Evolutionary conservation across 2,888 invertebrate species (phyloP), one percentile per base, ranked within the genome.

Genomic region (Acholoe squamosa): DNA sequence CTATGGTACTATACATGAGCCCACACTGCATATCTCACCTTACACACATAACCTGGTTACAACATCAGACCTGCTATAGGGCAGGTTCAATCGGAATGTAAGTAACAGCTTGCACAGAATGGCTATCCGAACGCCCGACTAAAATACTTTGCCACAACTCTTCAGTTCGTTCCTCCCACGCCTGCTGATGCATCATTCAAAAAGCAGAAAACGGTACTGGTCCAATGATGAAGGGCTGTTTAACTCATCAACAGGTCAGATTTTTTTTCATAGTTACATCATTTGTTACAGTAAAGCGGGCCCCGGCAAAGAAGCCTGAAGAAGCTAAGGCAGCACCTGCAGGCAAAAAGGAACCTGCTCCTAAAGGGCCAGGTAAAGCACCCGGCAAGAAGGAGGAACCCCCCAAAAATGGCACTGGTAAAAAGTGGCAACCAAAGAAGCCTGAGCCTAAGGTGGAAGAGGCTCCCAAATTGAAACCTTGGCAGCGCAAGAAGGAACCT

Each of bases 231-330:
- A 80, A 10, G n/a, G 25, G 14, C 25, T 28, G 71, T 25, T 71
- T 22, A 14, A 22, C 14, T n/a, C 28, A 28, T 71, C 25, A 14
- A 25, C 71, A 71, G 71, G 71, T 71, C 71, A 71, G 28, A 28
- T 43, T 16, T 80, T 43, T 16, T 80, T 12, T 80, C 77, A 77
- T 80, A 80, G 80, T 54, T 86, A 19, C 86, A 54, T 86, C 54
- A 31, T 86, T 86, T 56, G 19, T 86, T 86, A 86, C 86, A 86
- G 86, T 56, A 31, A 86, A n/a, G 56, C 25, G 56, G 28, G 86
- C 54, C 19, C 52, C 86, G 5, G 14, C 25, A 1, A 86, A 86
- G 86, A 86, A 86, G 25, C 54, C 86, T 25, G 86, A 52, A 1
- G 86, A 56, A 28, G 86, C 25, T 43, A 0, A 52, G 54, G 54